Evolutionary conservation across 2,797 vertebrate genomes (phyloP).

Genomic region (Chrysolophus pictus): DNA sequence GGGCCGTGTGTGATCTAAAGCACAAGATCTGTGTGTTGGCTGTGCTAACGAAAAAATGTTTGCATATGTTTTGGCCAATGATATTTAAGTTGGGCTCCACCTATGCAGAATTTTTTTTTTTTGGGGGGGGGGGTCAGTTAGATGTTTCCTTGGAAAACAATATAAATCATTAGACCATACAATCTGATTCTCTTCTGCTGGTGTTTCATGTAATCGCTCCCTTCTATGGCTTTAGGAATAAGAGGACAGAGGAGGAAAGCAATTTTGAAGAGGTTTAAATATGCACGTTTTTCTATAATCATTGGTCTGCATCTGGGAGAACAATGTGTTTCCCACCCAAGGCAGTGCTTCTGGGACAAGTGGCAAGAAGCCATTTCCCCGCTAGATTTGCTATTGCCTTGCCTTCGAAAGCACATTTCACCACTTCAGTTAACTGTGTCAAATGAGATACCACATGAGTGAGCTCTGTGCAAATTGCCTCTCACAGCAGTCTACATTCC

Average conservation of each 20-base stretch:
- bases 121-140: neutral
- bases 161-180: neutral
- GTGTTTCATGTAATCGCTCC: neutral
- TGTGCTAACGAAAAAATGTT: neutral
- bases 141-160: neutral
- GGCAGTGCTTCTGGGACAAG: neutral
- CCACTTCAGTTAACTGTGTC: neutral
- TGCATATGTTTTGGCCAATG: neutral
- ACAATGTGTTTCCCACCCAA: neutral
- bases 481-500: neutral
- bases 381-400: neutral
- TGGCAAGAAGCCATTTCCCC: neutral
- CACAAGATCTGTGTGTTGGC: neutral
- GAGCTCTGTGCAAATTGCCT: conserved; percentile 7
- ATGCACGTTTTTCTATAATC: neutral
- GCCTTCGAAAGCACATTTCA: neutral
- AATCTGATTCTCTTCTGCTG: neutral
- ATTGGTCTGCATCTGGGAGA: neutral
- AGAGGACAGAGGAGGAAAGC: neutral
- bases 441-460: neutral
- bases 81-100: neutral
- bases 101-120: neutral
- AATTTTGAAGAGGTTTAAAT: neutral
- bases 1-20: neutral
- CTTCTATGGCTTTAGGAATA: neutral